A percentile compares a stretch with the other conserved stretches of the same genome.
phyloP scores from a whole-genome alignment of 2,113 vertebrate genomes.

The Upupa epops region DNA sequence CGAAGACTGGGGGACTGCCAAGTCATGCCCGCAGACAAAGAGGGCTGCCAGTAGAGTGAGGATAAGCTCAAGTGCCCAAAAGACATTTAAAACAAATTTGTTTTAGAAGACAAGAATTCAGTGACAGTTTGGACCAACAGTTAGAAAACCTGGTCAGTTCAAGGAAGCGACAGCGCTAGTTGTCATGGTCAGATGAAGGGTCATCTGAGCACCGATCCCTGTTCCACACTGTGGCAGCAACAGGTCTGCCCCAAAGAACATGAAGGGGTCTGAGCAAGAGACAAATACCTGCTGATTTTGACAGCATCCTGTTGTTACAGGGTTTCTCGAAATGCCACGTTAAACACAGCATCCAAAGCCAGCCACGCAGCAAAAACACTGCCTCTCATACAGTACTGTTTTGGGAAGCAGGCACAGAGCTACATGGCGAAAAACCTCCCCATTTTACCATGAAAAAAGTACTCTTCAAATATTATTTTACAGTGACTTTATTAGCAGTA shows the following conservation, averaged over 20 bases:
- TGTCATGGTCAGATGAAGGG: not conserved
- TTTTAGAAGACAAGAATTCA: not conserved
- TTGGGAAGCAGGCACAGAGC: not conserved
- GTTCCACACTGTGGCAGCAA: not conserved
- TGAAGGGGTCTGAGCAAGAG: not conserved
- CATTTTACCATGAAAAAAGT: not conserved
- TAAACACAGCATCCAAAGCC: not conserved
- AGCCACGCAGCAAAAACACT: not conserved
- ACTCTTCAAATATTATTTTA: not conserved
- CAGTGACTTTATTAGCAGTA: not conserved
- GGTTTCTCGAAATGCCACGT: not conserved
- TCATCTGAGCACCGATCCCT: rapidly evolving
- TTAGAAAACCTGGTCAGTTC: not conserved
- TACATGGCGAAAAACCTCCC: not conserved
- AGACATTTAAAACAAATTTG: not conserved
- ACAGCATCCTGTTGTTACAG: rapidly evolving
- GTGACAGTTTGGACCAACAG: not conserved
- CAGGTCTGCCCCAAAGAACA: not conserved
- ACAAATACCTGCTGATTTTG: not conserved
- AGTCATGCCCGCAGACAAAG: not conserved
- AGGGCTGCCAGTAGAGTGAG: not conserved
- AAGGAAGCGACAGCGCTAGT: not conserved
- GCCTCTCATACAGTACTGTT: not conserved
- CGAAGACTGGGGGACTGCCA: not conserved
- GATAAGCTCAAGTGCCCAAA: not conserved